Base-by-base conservation (phyloP, 2,888 invertebrate species). In the Theretra japonica region DNA sequence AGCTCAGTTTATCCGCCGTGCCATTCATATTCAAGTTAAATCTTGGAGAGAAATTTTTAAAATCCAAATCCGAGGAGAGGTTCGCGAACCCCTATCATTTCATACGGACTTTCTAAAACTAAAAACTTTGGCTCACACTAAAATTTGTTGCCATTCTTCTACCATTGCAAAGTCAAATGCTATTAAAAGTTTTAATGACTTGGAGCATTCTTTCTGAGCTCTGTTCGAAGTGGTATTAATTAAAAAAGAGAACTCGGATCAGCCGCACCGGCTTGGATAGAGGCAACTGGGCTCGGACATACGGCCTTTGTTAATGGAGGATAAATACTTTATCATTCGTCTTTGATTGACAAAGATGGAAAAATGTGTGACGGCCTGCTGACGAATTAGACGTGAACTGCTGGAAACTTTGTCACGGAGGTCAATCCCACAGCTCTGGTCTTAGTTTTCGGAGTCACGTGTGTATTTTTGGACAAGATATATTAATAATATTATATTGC, bases 141-240 rank as follows among this genome's bases (percentile, higher is more conserved):
- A 90, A 92, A 90, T 91, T 89, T 91, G 90, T 90, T 89, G 85
- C 91, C 86, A 85, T 87, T 86, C 87, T 85, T 83, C 74, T 79
- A 25, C 65, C 41, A 48, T 48, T 48, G 65, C 83, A 81, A 88
- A 91, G 89, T 91, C 92, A 91, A 91, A 93, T 86, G 92, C 93
- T 92, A 94, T 94, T 94, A 93, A 93, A 94, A 94, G 83, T 94
- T 94, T 93, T 93, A 94, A 94, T 93, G 93, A 92, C 92, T 92
- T 91, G 89, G 84, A 90, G 93, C 90, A 93, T 94, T 93, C 93
- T 94, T 93, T 91, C 85, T 85, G 88, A 84, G 84, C 87, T 87
- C 87, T 89, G 91, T 92, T 93, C 92, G 90, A 93, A 93, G 91
- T 90, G 88, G 93, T 94, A 93, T 94, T 94, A 93, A 94, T 94